Conservation (phyloP, 2,113 vertebrate genomes). For the Jaculus jaculus region DNA sequence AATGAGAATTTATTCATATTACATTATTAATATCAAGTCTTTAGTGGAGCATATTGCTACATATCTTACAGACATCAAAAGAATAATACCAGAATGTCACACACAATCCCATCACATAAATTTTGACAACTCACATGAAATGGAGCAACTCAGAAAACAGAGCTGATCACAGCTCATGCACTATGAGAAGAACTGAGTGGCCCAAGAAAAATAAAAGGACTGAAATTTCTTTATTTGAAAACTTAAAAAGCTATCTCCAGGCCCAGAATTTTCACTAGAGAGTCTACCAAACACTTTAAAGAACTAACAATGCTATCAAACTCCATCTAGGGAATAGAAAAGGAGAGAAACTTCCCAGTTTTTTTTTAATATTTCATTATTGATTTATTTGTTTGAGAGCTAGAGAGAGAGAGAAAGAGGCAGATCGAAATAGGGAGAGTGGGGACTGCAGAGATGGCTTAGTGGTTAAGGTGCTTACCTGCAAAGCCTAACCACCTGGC, state of each 20-base stretch:
- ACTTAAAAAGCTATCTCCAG: background rate
- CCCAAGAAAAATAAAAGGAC: background rate
- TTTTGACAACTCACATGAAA: background rate
- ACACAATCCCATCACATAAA: background rate
- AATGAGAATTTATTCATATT: background rate
- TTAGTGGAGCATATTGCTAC: background rate
- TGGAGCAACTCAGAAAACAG: background rate
- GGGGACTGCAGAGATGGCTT: too few species aligned
- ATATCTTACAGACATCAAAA: background rate
- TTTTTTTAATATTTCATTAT: background rate
- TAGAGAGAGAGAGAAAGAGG: too few species aligned
- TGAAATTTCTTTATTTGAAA: slow-evolving; percentile 16
- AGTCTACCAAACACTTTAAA: background rate
- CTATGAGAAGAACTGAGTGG: background rate
- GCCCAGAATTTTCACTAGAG: background rate
- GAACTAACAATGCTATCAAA: background rate
- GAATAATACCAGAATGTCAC: background rate
- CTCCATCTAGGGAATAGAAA: background rate
- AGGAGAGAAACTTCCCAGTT: background rate
- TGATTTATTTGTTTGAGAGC: too few species aligned
- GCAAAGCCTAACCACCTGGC: too few species aligned
- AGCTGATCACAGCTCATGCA: background rate
- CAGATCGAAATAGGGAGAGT: too few species aligned
- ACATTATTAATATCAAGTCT: background rate
- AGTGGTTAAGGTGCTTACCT: too few species aligned